A percentile compares a stretch with the other conserved stretches of the same genome.
These are phyloP conservation scores for Pseudocheirus occidentalis DNA, from an alignment of 2,797 vertebrate species.

Conservation along the genomic window DNA sequence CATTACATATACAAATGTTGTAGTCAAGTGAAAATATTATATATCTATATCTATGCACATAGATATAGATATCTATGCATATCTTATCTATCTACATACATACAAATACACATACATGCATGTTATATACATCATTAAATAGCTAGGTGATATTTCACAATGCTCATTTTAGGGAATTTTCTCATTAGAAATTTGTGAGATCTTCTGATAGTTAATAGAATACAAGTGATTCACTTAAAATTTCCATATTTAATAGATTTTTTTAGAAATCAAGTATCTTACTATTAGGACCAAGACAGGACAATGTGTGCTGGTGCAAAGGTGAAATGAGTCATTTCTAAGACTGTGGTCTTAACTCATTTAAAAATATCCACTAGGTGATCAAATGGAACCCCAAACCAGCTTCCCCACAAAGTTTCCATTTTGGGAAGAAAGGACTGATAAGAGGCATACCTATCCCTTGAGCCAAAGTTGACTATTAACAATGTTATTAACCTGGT, in stretches of 20 bases:
- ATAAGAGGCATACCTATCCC: not conserved
- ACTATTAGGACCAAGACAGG: not conserved
- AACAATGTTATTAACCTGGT: not conserved
- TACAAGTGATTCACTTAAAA: not conserved
- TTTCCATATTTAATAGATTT: not conserved
- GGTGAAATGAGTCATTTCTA: not conserved
- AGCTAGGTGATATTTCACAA: not conserved
- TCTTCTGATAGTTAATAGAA: not conserved
- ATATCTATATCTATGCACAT: not conserved
- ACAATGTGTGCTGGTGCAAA: not conserved
- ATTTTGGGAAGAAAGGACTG: not conserved
- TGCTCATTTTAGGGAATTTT: not conserved
- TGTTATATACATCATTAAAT: not conserved
- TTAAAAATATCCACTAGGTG: not conserved
- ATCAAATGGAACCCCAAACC: not conserved
- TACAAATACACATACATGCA: not conserved
- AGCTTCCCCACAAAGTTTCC: not conserved
- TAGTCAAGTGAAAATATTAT: not conserved
- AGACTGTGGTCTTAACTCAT: not conserved
- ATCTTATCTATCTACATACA: not conserved
- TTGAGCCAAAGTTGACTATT: constrained; percentile 11
- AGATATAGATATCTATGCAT: not conserved
- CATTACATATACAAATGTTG: constrained; percentile 26
- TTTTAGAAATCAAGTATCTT: not conserved
- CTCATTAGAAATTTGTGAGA: not conserved